Evolutionary conservation across 2,888 invertebrate species (phyloP), one percentile per base, ranked within the genome.

Genomic region (Cerastis rubricosa): DNA sequence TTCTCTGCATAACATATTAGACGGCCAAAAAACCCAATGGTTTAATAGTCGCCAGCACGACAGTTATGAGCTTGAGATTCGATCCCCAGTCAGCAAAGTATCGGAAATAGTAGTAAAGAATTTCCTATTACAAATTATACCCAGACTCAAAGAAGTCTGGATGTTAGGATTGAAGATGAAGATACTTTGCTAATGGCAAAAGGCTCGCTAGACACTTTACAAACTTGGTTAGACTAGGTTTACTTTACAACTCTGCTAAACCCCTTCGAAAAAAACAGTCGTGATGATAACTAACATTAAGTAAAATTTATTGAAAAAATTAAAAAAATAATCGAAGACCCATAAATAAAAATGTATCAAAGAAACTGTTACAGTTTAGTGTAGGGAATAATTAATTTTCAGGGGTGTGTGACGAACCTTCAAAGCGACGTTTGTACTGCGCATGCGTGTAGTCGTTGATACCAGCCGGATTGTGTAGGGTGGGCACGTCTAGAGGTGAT

Each of bases 361-460:
- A 76, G 74, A 78, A 82, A 81, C 80, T 72, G 76, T 76, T 40
- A 81, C 81, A 81, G 85, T 85, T 85, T 84, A 81, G 76, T 88
- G 83, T 85, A 83, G 78, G 78, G 76, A 87, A 95, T 95, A 95
- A 95, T 95, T 95, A 95, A 95, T 94, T 94, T 94, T 92, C 92
- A 89, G 93, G 94, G 94, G 93, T 94, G 94, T 95, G 94, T 94
- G 91, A 92, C 90, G 93, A 92, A 92, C 90, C 92, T 92, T 90
- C 87, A 91, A 91, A 85, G 92, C 90, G 89, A 87, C 87, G 89
- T 88, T 80, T 90, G 87, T 70, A 84, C 35, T 84, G 92, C 95
- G 96, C 96, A 94, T 94, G 96, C 96, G 96, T 88, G 76, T 78
- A 71, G 75, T 73, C 74, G 87, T 81, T 88, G 90, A 91, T 88